phyloP scores from a whole-genome alignment of 1,140 invertebrate species.

The Andrena cerasifolii region DNA sequence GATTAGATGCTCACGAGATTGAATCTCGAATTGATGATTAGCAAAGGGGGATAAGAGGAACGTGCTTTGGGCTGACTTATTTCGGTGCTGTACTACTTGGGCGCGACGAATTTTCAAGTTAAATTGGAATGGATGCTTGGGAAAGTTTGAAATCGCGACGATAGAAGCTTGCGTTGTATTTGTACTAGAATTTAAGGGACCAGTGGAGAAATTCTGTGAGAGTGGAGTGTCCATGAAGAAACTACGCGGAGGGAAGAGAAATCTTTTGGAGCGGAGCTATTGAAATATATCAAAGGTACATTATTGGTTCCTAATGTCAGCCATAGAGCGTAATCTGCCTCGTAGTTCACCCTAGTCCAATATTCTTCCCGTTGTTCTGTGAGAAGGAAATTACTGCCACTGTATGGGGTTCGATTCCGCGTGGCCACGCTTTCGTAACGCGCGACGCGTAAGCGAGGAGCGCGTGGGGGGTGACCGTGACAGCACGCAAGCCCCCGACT shows the following conservation, averaged over 20 bases:
- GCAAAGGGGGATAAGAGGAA: no score
- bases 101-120: background rate
- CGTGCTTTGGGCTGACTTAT: background rate
- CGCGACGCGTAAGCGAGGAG: constrained; percentile 5
- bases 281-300: no score
- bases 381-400: constrained; percentile 11
- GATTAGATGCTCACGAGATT: background rate
- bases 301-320: constrained; percentile 60
- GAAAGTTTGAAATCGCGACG: background rate
- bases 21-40: no score
- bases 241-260: no score
- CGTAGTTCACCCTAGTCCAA: background rate
- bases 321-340: background rate
- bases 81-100: background rate
- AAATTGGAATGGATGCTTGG: background rate
- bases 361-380: background rate
- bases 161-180: no score
- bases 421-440: constrained; percentile 2
- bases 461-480: constrained; percentile 32
- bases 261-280: constrained; percentile 58
- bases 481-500: background rate
- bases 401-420: background rate
- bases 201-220: no score
- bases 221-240: no score
- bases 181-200: background rate